phyloP scores from a whole-genome alignment of 2,888 invertebrate species.

The Heliconius hortense region DNA sequence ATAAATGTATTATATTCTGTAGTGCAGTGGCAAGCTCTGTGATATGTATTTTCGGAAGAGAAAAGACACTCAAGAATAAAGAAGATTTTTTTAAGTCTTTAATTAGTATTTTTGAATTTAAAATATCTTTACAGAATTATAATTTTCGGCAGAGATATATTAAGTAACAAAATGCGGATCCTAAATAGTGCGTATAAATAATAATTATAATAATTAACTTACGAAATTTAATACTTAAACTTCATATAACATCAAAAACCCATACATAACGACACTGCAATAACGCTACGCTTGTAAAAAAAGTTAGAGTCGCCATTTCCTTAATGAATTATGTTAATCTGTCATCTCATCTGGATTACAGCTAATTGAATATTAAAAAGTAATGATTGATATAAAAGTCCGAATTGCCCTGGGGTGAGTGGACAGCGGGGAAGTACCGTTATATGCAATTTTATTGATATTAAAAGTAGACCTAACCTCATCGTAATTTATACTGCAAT shows the following conservation, averaged over 20 bases:
- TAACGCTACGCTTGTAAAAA: constrained; percentile 47
- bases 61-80: too few relatives aligned
- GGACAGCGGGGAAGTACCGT: constrained; percentile 41
- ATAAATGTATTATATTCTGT: not conserved
- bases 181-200: too few relatives aligned
- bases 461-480: constrained; percentile 14
- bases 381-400: constrained; percentile 71
- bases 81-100: too few relatives aligned
- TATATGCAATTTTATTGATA: constrained; percentile 2
- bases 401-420: constrained; percentile 51
- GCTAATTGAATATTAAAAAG: constrained; percentile 75
- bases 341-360: constrained; percentile 68
- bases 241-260: not conserved
- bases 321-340: constrained; percentile 74
- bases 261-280: constrained; percentile 33
- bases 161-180: too few relatives aligned
- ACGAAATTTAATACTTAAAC: not conserved
- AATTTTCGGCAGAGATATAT: too few relatives aligned
- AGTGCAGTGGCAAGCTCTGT: too few relatives aligned
- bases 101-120: too few relatives aligned
- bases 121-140: too few relatives aligned
- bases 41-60: too few relatives aligned
- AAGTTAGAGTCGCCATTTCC: constrained; percentile 60
- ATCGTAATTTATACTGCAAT: constrained; percentile 2
- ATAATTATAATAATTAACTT: too few relatives aligned